Conservation (phyloP, 2,797 vertebrate genomes). For the Oreochromis grahami region DNA sequence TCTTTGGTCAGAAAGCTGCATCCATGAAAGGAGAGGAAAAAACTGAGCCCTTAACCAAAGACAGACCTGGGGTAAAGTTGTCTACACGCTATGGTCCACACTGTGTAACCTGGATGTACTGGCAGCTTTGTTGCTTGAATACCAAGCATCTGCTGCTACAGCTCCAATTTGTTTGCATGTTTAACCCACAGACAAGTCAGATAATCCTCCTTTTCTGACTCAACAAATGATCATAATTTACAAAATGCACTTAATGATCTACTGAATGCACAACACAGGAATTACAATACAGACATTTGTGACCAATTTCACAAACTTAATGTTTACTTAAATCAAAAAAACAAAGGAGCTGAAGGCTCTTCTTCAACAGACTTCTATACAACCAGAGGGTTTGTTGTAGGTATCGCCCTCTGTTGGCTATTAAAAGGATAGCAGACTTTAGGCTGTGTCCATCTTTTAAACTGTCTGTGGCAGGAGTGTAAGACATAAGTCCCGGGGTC, state of each 20-base stretch:
- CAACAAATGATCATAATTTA: background rate
- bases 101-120: background rate
- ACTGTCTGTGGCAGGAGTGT: background rate
- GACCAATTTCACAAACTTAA: background rate
- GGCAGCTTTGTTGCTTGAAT: background rate
- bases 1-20: background rate
- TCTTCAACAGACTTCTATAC: background rate
- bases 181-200: background rate
- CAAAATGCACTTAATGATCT: background rate
- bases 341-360: background rate
- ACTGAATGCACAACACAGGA: background rate
- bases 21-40: background rate
- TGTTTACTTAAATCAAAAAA: background rate
- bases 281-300: background rate
- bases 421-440: background rate
- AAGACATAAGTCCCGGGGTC: background rate
- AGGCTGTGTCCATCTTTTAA: background rate
- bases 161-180: background rate
- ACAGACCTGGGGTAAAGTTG: background rate
- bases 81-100: background rate
- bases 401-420: background rate
- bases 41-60: background rate
- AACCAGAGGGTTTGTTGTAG: background rate
- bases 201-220: background rate
- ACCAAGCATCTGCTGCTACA: background rate